A percentile compares a stretch with the other conserved stretches of the same genome.
Evolutionary conservation across 2,888 invertebrate species (phyloP).

Genomic region (Epinotia ramella): DNA sequence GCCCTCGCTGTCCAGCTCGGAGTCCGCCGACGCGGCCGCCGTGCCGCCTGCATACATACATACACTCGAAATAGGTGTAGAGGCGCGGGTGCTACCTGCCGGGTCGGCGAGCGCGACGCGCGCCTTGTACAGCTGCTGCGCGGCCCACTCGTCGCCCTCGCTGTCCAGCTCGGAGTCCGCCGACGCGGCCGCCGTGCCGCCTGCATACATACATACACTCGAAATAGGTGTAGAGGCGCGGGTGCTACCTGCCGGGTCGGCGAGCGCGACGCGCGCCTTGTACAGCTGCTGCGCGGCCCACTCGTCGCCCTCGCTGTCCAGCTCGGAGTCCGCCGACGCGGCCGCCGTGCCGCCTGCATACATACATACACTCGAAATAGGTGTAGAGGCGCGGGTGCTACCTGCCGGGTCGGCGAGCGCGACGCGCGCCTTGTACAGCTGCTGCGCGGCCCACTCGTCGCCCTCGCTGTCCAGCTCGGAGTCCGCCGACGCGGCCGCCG

Average conservation of each 20-base stretch:
- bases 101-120: conserved; percentile 83
- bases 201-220: conserved; percentile 79
- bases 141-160: conserved; percentile 97
- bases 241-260: conserved; percentile 72
- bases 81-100: conserved; percentile 55
- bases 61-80: no score
- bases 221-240: not conserved
- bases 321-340: conserved; percentile 85
- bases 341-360: conserved; percentile 92
- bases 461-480: conserved; percentile 91
- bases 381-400: conserved; percentile 36
- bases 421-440: conserved; percentile 95
- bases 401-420: conserved; percentile 76
- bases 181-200: conserved; percentile 89
- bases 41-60: conserved; percentile 87
- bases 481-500: conserved; percentile 87
- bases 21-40: conserved; percentile 87
- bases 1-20: conserved; percentile 90
- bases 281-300: conserved; percentile 99
- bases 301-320: conserved; percentile 93
- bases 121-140: conserved; percentile 98
- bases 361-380: not conserved
- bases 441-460: conserved; percentile 98
- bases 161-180: conserved; percentile 89
- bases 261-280: conserved; percentile 89